phyloP scores from a whole-genome alignment of 2,113 vertebrate species.

The Siphamia tubifer region DNA sequence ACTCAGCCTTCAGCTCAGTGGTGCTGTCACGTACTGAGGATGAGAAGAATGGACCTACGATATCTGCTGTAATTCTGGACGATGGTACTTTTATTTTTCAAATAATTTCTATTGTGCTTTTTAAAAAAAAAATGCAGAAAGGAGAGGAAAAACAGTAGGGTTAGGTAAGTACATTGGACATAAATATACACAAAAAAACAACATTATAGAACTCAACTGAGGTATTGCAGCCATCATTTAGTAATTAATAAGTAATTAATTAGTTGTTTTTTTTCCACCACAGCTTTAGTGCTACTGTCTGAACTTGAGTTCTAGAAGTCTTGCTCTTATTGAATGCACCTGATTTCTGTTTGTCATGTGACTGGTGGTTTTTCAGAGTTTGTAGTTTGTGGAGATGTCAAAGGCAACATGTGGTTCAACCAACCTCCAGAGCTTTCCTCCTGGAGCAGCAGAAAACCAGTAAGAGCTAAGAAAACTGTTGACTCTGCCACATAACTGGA shows the following conservation, averaged over 20 bases:
- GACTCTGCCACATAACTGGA: not conserved
- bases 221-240: too few relatives aligned
- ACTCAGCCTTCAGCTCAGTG: not conserved
- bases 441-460: constrained; percentile 67
- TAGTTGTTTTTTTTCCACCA: not conserved
- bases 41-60: constrained; percentile 3
- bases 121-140: too few relatives aligned
- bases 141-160: too few relatives aligned
- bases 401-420: constrained; percentile 79
- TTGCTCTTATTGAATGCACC: not conserved
- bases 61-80: constrained; percentile 60
- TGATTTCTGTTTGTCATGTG: not conserved
- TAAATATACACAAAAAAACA: too few relatives aligned
- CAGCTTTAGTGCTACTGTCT: too few relatives aligned
- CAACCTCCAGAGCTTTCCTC: not conserved
- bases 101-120: too few relatives aligned
- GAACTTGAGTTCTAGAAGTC: not conserved
- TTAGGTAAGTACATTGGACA: too few relatives aligned
- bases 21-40: accelerated
- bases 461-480: constrained; percentile 37
- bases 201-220: too few relatives aligned
- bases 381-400: constrained; percentile 74
- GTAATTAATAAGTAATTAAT: too few relatives aligned
- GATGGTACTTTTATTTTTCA: constrained; percentile 28
- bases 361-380: constrained; percentile 68